Evolutionary conservation across 2,888 invertebrate genomes (phyloP).

Genomic region (Tenthredo notha): DNA sequence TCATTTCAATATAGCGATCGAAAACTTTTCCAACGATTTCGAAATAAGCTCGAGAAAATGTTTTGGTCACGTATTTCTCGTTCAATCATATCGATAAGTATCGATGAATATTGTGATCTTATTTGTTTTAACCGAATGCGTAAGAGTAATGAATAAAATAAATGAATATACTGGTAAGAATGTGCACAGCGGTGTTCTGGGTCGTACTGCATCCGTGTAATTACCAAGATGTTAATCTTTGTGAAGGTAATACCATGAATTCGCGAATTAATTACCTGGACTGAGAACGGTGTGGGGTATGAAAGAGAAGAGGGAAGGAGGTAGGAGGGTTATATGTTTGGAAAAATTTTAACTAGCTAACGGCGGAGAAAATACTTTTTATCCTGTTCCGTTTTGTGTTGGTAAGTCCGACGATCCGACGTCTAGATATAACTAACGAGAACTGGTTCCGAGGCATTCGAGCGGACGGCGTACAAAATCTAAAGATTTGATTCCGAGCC

Average conservation of each 20-base stretch:
- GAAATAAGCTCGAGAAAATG: not conserved
- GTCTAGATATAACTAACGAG: constrained; percentile 52
- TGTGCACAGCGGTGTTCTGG: constrained; percentile 22
- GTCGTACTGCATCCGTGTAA: constrained; percentile 41
- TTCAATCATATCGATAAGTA: not conserved
- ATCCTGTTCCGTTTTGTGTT: constrained; percentile 26
- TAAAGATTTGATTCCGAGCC: constrained; percentile 47
- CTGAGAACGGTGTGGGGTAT: not conserved
- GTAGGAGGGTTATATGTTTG: not conserved
- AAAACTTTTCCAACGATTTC: not conserved
- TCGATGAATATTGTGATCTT: not conserved
- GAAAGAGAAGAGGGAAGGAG: not conserved
- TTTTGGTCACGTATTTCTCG: not conserved
- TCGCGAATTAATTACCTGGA: constrained; percentile 48
- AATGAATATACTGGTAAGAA: constrained; percentile 28
- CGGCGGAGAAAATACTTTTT: constrained; percentile 30
- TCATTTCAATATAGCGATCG: not conserved
- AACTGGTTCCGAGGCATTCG: constrained; percentile 46
- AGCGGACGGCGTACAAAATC: constrained; percentile 41
- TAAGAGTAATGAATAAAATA: not conserved
- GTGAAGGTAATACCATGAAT: constrained; percentile 43
- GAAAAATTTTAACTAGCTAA: constrained; percentile 48
- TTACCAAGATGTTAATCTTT: constrained; percentile 46
- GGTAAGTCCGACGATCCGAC: constrained; percentile 44
- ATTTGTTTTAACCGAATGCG: not conserved